These are phyloP conservation scores for Salvelinus sp. DNA, from an alignment of 2,113 vertebrate genomes.

Conservation along the genomic window DNA sequence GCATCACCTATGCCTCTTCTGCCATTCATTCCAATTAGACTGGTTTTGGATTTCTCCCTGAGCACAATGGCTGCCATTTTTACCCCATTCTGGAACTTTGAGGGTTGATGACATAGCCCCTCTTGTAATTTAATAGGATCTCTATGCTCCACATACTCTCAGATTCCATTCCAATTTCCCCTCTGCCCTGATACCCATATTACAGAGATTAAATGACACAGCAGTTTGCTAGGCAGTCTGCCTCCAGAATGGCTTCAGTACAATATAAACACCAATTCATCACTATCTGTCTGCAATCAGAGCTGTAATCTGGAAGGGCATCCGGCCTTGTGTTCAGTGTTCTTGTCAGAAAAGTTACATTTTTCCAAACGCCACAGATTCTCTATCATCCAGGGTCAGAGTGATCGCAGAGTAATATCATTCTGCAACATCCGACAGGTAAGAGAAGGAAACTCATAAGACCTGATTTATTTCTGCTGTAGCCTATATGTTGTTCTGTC, in stretches of 20 bases:
- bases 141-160: constrained; percentile 1
- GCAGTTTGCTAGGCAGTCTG: constrained; percentile 46
- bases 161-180: constrained; percentile 23
- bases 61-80: too few species aligned
- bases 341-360: constrained; percentile 24
- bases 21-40: too few species aligned
- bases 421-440: background rate
- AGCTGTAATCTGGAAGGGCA: constrained; percentile 60
- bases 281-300: constrained; percentile 61
- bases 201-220: constrained; percentile 45
- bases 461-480: too few species aligned
- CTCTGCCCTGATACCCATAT: constrained; percentile 26
- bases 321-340: constrained; percentile 33
- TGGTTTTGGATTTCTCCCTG: too few species aligned
- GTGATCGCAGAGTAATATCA: background rate
- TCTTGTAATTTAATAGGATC: too few species aligned
- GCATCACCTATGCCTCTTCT: too few species aligned
- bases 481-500: too few species aligned
- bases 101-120: background rate
- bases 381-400: background rate
- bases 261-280: constrained; percentile 57
- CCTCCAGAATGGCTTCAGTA: constrained; percentile 45
- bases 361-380: constrained; percentile 11
- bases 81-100: too few species aligned
- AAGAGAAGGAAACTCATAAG: background rate